Evolutionary conservation across 1,140 invertebrate genomes (phyloP).

Genomic region (Drosophila bocki): DNA sequence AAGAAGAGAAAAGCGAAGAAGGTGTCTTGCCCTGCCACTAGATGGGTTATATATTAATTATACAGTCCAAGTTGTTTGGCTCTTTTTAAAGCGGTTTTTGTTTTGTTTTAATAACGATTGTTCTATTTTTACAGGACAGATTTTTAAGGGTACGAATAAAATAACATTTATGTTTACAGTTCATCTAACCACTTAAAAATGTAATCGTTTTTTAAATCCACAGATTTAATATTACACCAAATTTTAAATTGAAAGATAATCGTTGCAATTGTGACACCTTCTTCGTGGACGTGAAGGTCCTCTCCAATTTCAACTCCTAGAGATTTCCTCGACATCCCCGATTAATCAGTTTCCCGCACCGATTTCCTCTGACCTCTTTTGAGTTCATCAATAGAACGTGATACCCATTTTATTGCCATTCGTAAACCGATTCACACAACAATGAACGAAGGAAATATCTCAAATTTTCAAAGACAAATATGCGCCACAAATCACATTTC

Average conservation of each 20-base stretch:
- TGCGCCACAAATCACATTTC: conserved; percentile 41
- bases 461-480: conserved; percentile 48
- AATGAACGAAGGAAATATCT: conserved; percentile 26
- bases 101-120: neutral
- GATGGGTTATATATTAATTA: neutral
- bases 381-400: conserved; percentile 29
- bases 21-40: no score
- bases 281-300: no score
- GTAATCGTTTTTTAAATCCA: no score
- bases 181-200: no score
- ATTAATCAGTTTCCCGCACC: neutral
- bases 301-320: neutral
- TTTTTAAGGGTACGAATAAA: no score
- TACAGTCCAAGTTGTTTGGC: neutral
- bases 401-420: conserved; percentile 23
- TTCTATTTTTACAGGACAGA: no score
- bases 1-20: neutral
- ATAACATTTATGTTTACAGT: no score
- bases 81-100: neutral
- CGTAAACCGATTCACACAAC: conserved; percentile 30
- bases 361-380: neutral
- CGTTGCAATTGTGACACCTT: no score
- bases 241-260: no score
- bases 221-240: no score
- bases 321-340: neutral